Evolutionary conservation across 1,140 invertebrate species (phyloP).

Genomic region (Brachionus plicatilis): DNA sequence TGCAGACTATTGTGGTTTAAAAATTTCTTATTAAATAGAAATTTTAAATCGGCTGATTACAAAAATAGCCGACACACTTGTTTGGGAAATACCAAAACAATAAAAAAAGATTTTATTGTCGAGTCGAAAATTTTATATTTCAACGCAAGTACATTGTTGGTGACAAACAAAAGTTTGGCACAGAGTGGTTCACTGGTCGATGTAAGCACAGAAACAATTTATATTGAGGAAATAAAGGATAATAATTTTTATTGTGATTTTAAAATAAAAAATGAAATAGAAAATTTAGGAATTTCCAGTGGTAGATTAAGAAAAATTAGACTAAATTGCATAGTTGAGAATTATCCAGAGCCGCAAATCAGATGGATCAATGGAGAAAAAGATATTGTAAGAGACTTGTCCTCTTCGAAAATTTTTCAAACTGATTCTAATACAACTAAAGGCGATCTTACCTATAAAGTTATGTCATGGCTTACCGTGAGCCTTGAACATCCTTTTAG

Average conservation of each 20-base stretch:
- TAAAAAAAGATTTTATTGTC: background rate
- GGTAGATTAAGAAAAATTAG: background rate
- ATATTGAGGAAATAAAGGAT: background rate
- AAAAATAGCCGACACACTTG: background rate
- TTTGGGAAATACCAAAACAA: background rate
- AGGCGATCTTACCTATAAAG: background rate
- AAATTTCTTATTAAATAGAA: background rate
- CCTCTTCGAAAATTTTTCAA: background rate
- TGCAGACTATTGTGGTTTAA: slow-evolving; percentile 14
- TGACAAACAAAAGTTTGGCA: background rate
- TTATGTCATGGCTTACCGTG: background rate
- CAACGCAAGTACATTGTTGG: background rate
- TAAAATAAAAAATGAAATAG: background rate
- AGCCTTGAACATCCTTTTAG: background rate
- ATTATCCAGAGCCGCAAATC: background rate
- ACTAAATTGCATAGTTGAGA: background rate
- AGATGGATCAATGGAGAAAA: background rate
- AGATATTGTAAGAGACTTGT: background rate
- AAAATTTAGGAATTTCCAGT: background rate
- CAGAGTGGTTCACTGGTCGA: background rate
- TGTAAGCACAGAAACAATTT: background rate
- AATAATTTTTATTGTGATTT: slow-evolving; percentile 12
- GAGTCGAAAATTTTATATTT: background rate
- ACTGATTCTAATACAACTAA: background rate
- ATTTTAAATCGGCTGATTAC: background rate